Conservation (phyloP, 2,888 invertebrate genomes). For the Malthinus seriepunctatus region DNA sequence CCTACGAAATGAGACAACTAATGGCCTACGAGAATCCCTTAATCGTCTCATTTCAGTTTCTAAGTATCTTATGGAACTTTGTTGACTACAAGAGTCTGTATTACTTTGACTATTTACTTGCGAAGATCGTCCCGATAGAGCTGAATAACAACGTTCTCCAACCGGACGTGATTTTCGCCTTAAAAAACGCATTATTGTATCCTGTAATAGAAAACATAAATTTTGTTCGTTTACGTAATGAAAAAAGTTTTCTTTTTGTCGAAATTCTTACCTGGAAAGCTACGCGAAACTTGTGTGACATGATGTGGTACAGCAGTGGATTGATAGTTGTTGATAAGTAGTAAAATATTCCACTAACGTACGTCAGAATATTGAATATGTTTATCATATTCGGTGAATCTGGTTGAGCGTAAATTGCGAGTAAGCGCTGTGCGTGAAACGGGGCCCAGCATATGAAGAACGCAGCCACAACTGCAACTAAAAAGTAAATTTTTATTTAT, state of each 20-base stretch:
- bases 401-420: conserved; percentile 70
- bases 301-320: conserved; percentile 90
- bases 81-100: conserved; percentile 50
- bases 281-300: conserved; percentile 92
- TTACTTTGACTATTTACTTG: conserved; percentile 49
- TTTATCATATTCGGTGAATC: conserved; percentile 30
- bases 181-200: conserved; percentile 47
- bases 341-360: conserved; percentile 87
- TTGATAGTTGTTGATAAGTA: conserved; percentile 92
- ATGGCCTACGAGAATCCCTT: conserved; percentile 49
- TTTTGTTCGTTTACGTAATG: not conserved
- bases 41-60: conserved; percentile 51
- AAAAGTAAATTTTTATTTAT: conserved; percentile 41
- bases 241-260: not conserved
- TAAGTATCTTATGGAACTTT: conserved; percentile 49
- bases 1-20: conserved; percentile 53
- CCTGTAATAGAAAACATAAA: conserved; percentile 37
- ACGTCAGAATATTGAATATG: conserved; percentile 61
- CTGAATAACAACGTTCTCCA: conserved; percentile 49
- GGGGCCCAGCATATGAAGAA: conserved; percentile 92
- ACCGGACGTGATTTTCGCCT: conserved; percentile 38
- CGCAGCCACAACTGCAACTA: conserved; percentile 89
- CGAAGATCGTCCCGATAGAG: conserved; percentile 48
- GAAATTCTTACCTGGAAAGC: conserved; percentile 79
- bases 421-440: conserved; percentile 88